A percentile compares a stretch with the other conserved stretches of the same genome.
Conservation (phyloP, 2,797 vertebrate genomes). For the Phoeniculus purpureus region DNA sequence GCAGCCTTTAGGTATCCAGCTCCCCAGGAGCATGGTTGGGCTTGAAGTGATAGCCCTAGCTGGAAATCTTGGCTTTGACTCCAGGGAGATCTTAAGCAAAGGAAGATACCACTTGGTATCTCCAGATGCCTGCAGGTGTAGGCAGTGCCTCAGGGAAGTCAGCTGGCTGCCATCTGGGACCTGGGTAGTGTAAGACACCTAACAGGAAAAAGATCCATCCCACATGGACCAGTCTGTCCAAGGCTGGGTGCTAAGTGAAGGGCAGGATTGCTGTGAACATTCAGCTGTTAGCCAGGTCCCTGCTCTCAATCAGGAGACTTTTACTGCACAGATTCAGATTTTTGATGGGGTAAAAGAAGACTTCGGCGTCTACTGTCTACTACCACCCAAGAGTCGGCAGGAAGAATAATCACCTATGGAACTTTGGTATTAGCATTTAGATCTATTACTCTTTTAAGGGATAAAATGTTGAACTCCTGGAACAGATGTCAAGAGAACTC, state of each 20-base stretch:
- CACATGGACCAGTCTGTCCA: rapidly evolving
- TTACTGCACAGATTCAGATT: background rate
- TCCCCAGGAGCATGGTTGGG: no score
- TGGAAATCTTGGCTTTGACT: background rate
- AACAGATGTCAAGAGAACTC: constrained; percentile 20
- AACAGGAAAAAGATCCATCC: background rate
- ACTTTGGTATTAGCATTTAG: background rate
- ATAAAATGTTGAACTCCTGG: background rate
- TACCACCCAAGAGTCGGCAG: background rate
- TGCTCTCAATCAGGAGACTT: background rate
- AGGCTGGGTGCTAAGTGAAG: background rate
- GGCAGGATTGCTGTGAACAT: background rate
- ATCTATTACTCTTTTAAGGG: background rate
- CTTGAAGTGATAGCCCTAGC: background rate
- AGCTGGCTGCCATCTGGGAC: background rate
- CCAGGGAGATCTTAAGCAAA: background rate
- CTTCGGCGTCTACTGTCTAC: rapidly evolving
- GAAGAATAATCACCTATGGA: background rate
- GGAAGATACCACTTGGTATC: background rate
- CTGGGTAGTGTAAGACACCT: rapidly evolving
- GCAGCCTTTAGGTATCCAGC: background rate
- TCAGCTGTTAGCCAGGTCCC: background rate
- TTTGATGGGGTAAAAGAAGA: background rate
- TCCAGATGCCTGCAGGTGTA: background rate
- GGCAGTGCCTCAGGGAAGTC: background rate